Evolutionary conservation across 2,113 vertebrate genomes (phyloP), one percentile per base, ranked within the genome.

Genomic region (Cranoglanis bouderius): DNA sequence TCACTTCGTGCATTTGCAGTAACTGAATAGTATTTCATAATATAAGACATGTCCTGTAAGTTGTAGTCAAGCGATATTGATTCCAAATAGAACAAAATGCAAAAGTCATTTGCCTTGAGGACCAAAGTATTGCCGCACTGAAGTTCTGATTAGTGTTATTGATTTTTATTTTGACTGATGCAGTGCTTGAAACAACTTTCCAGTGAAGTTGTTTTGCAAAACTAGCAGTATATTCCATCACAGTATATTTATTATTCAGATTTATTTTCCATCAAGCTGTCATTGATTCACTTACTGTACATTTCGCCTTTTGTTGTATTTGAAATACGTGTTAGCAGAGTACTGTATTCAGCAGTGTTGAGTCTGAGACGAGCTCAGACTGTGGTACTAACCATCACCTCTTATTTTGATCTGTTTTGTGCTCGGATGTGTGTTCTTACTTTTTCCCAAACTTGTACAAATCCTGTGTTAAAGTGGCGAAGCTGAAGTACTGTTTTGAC

Each of bases 241-340:
- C 75, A 61, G 14, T 87, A 57, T 88, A 70, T 29, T 70, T 55
- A 57, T 80, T 70, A 70, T 87, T 46, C 51, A 19, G 40, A 82
- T 40, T 21, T 57, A 82, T 38, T 72, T 46, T 65, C 46, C n/a
- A 86, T 84, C 43, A 88, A 40, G 53, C 77, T 88, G 57, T 85
- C 67, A 78, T 85, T 88, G 46, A 67, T 88, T 55, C 89, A 89
- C 61, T 89, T 75, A 61, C 57, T 29, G 49, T 77, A 87, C 77
- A 43, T 35, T 87, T 49, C 53, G 59, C 43, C 85, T 38, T 77
- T 67, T 59, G 70, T 82, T 86, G 81, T 84, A 83, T 87, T 43
- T 78, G 40, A 40, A 46, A 49, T 57, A 13, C 49, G 59, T 87
- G 85, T 86, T 87, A 53, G 85, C 77, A 67, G 85, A 83, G 83